A percentile compares a stretch with the other conserved stretches of the same genome.
These are phyloP conservation scores for Siniperca undulata DNA, from an alignment of 2,797 vertebrate species.

Conservation along the genomic window DNA sequence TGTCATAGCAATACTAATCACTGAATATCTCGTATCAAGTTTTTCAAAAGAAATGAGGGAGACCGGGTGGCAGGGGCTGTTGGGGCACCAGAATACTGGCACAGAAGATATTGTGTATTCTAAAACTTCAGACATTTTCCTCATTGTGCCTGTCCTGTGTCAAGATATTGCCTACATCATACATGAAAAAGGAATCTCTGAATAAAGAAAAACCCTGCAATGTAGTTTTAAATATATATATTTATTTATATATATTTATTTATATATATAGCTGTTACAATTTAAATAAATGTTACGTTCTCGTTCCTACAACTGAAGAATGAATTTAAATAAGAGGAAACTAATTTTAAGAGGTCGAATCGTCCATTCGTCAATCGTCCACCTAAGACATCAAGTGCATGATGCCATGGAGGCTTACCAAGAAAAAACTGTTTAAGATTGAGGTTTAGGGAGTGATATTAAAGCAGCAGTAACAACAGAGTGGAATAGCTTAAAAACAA, in stretches of 20 bases:
- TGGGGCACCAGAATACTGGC: slow-evolving; percentile 91
- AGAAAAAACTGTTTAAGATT: slow-evolving; percentile 70
- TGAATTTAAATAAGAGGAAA: slow-evolving; percentile 84
- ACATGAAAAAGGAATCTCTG: slow-evolving; percentile 81
- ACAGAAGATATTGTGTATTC: slow-evolving; percentile 74
- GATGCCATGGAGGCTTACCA: slow-evolving; percentile 78
- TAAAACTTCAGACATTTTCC: slow-evolving; percentile 80
- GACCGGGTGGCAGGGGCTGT: slow-evolving; percentile 71
- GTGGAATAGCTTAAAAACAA: slow-evolving; percentile 86
- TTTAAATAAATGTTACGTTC: slow-evolving; percentile 84
- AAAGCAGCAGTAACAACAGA: slow-evolving; percentile 86
- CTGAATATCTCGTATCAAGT: slow-evolving; percentile 89
- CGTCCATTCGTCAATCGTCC: slow-evolving; percentile 48
- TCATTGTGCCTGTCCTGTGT: slow-evolving; percentile 82
- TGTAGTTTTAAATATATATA: slow-evolving; percentile 85
- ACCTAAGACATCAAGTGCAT: slow-evolving; percentile 79
- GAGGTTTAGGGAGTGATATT: slow-evolving; percentile 71
- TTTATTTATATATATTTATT: slow-evolving; percentile 68
- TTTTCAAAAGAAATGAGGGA: slow-evolving; percentile 76
- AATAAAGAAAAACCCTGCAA: slow-evolving; percentile 86
- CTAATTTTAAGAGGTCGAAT: slow-evolving; percentile 78
- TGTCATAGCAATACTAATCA: slow-evolving; percentile 90
- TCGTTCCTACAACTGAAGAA: slow-evolving; percentile 82
- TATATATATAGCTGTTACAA: slow-evolving; percentile 78
- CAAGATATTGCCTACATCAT: slow-evolving; percentile 86